Evolutionary conservation across 2,797 vertebrate genomes (phyloP).

Genomic region (Amazonetta brasiliensis): DNA sequence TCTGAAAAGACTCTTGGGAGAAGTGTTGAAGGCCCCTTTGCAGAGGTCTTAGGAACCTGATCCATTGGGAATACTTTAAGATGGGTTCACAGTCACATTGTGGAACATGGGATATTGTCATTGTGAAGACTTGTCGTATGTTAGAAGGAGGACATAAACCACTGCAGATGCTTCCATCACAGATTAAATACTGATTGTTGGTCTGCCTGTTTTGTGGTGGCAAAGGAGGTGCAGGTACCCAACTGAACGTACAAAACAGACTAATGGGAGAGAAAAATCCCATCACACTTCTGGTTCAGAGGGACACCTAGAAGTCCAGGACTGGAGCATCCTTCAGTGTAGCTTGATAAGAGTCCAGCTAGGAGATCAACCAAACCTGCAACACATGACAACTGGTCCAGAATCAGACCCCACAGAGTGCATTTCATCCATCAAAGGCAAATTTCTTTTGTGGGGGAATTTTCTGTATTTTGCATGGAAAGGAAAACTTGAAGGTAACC

Average conservation of each 20-base stretch:
- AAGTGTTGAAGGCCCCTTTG: neutral
- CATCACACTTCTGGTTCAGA: neutral
- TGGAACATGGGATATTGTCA: neutral
- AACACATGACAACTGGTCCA: neutral
- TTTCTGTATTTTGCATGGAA: neutral
- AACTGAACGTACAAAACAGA: neutral
- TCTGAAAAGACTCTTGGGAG: neutral
- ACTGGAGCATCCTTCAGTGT: neutral
- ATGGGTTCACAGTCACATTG: neutral
- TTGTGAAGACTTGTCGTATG: neutral
- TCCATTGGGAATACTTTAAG: neutral
- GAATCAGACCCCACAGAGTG: neutral
- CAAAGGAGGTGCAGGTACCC: neutral
- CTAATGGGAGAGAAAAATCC: neutral
- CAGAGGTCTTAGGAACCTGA: neutral
- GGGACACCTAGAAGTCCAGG: neutral
- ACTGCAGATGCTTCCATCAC: neutral
- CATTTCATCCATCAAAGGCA: neutral
- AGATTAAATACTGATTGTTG: neutral
- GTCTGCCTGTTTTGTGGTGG: neutral
- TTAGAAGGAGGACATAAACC: neutral
- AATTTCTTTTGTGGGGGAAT: neutral
- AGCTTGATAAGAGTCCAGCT: neutral
- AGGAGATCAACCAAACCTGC: neutral
- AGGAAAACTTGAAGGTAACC: neutral